phyloP scores from a whole-genome alignment of 2,888 invertebrate genomes.

The Eristalinus aeneus region DNA sequence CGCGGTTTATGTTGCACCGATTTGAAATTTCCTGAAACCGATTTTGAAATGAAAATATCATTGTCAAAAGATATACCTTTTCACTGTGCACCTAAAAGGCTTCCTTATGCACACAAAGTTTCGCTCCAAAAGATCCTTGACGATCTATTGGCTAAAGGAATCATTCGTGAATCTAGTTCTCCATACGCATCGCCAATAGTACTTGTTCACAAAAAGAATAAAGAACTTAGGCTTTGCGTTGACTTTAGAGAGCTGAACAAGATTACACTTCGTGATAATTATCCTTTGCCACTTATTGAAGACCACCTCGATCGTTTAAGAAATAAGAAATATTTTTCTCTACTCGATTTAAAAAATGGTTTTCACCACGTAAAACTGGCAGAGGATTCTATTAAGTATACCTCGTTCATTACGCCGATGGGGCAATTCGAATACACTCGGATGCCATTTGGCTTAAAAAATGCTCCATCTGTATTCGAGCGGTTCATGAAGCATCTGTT shows the following conservation, averaged over 20 bases:
- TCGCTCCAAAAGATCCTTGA: constrained; percentile 1
- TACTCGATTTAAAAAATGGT: not conserved
- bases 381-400: not conserved
- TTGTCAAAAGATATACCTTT: constrained; percentile 10
- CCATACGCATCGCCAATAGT: too few species aligned
- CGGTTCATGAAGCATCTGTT: not conserved
- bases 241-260: not conserved
- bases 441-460: constrained; percentile 5
- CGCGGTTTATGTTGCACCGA: too few species aligned
- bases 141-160: not conserved
- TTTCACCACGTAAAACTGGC: not conserved
- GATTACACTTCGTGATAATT: not conserved
- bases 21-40: not conserved
- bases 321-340: not conserved
- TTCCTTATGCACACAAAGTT: constrained; percentile 15
- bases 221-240: not conserved
- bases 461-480: not conserved
- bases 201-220: not conserved
- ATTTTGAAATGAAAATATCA: not conserved
- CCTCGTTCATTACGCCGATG: not conserved
- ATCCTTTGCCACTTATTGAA: not conserved
- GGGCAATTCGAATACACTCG: not conserved
- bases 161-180: not conserved
- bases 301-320: not conserved
- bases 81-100: constrained; percentile 17